Evolutionary conservation across 2,888 invertebrate species (phyloP), one percentile per base, ranked within the genome.

Genomic region (Gandaritis pyraliata): DNA sequence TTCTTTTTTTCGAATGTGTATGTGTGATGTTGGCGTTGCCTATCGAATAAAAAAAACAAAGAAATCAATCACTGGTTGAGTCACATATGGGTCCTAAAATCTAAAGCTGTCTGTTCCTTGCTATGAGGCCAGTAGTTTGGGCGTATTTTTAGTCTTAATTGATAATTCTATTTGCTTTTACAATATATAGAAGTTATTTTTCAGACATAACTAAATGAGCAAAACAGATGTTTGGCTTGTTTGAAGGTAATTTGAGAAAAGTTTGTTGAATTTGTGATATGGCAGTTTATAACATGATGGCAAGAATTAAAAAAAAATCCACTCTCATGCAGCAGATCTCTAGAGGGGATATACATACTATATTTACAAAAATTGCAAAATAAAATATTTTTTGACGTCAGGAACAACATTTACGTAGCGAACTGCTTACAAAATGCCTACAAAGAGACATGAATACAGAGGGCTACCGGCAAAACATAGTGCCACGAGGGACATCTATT

Each of bases 201-300:
- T 23, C 23, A 23, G 23, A 23, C 23, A 23, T 6, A 23, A 6
- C 23, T 23, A 23, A 3, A 0, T 23, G 6, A 8, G 8, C n/a
- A n/a, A n/a, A n/a, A 8, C 8, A 33, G 7, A 0, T 10, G 10
- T 43, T 52, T 52, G 33, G 33, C 13, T 52, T 41, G n/a, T 39
- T 58, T 48, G 47, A 41, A 52, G 46, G 47, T 46, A 52, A 39
- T 39, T 30, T 13, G 15, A 50, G 45, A 58, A 50, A 29, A 48
- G 39, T 50, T 51, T 50, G 16, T 13, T 13, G 15, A 36, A 1
- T 36, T 29, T 39, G 29, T n/a, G 10, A 46, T 47, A 47, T 29
- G 15, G 30, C 51, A 45, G 41, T 33, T 36, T 38, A 23, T 8
- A 38, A 50, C 43, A 29, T 11, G n/a, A n/a, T 16, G 45, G 18